Conservation (phyloP, 2,113 vertebrate genomes). For the Sminthopsis crassicaudata region DNA sequence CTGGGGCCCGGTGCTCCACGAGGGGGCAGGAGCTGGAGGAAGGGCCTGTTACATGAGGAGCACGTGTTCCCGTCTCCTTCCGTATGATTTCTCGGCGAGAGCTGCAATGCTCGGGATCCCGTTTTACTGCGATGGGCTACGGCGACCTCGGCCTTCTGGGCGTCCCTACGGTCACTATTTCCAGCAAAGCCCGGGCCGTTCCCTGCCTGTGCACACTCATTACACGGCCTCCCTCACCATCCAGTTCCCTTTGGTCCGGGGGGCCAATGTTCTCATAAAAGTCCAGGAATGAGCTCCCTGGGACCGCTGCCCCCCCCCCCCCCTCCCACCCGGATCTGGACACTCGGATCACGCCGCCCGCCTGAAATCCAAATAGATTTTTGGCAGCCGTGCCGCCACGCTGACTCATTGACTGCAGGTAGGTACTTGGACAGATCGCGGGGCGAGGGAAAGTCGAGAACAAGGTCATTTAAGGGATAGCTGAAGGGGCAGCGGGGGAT, state of each 20-base stretch:
- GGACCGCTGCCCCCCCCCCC: neutral
- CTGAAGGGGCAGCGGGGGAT: neutral
- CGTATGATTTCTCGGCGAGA: no score
- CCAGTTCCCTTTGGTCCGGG: neutral
- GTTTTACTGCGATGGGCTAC: no score
- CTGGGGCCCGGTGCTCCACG: no score
- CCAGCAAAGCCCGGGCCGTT: no score
- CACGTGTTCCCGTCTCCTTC: no score
- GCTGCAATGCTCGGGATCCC: neutral
- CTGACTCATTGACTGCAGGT: neutral
- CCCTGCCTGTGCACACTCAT: neutral
- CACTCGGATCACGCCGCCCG: neutral
- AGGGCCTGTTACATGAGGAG: neutral
- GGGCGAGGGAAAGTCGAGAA: neutral
- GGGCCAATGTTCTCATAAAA: neutral
- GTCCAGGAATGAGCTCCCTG: neutral
- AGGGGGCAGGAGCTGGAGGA: neutral
- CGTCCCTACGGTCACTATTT: neutral
- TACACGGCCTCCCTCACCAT: neutral
- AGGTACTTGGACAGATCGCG: neutral
- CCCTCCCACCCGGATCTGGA: neutral
- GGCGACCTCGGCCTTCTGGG: no score
- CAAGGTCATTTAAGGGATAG: neutral
- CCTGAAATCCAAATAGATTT: neutral
- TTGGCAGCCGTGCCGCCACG: neutral